These are phyloP conservation scores for Haliclystus octoradiatus DNA, from an alignment of 30 jellyfish, hydroid and myxozoan genomes.

Conservation along the genomic window DNA sequence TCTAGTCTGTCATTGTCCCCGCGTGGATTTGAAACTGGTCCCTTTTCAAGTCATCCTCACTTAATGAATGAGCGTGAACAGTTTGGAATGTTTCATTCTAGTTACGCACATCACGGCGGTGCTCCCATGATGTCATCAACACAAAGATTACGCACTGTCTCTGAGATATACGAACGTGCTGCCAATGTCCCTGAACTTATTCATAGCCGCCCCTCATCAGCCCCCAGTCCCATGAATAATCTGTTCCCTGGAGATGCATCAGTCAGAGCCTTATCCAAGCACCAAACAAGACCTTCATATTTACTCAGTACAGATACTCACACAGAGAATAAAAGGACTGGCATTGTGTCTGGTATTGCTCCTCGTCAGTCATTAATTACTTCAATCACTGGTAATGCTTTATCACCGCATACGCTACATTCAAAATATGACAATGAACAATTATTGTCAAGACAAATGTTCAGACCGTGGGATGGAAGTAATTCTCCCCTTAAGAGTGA, in stretches of 20 bases:
- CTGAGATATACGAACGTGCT: conserved; percentile 59
- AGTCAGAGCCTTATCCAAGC: not conserved
- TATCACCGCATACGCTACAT: not conserved
- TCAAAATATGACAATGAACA: not conserved
- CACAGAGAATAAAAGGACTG: conserved; percentile 20
- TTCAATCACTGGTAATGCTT: conserved; percentile 32
- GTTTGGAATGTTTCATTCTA: too few relatives aligned
- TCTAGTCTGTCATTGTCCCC: not conserved
- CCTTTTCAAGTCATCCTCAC: too few relatives aligned
- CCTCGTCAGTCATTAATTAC: conserved; percentile 26
- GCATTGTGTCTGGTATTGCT: conserved; percentile 46
- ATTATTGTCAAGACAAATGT: not conserved
- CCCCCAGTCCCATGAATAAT: conserved; percentile 1
- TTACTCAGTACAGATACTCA: not conserved
- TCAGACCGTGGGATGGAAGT: not conserved
- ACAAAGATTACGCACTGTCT: conserved; percentile 32
- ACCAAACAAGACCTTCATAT: conserved; percentile 1
- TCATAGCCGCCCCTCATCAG: conserved; percentile 13
- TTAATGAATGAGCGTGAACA: too few relatives aligned
- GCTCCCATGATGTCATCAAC: too few relatives aligned
- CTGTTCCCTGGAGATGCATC: conserved; percentile 4
- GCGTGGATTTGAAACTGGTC: not conserved
- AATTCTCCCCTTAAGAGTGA: not conserved
- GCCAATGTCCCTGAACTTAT: conserved; percentile 62
- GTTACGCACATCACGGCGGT: too few relatives aligned